A percentile compares a stretch with the other conserved stretches of the same genome.
These are phyloP conservation scores for Dusona sp. DNA, from an alignment of 2,888 invertebrate genomes.

Conservation along the genomic window DNA sequence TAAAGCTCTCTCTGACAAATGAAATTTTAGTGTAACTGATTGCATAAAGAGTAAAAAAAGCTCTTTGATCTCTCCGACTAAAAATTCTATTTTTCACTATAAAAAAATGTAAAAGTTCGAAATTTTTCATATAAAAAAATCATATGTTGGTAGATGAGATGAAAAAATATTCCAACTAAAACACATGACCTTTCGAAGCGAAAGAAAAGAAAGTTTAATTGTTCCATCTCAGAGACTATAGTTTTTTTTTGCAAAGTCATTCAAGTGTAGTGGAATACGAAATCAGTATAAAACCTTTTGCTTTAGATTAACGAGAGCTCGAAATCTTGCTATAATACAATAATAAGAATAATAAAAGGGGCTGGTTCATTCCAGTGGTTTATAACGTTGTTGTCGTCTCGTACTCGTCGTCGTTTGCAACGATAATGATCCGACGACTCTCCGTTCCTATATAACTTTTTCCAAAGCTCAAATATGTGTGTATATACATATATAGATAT, in stretches of 20 bases:
- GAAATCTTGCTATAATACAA: slow-evolving; percentile 5
- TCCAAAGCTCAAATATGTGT: not conserved
- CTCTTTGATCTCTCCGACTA: not conserved
- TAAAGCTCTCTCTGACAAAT: not conserved
- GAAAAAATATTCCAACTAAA: not conserved
- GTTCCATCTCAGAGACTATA: too few relatives aligned
- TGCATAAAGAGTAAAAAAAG: not conserved
- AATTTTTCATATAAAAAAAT: not conserved
- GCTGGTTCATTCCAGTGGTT: slow-evolving; percentile 30
- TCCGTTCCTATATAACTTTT: slow-evolving; percentile 23
- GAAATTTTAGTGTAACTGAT: not conserved
- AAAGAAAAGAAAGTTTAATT: not conserved
- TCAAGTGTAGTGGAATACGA: not conserved
- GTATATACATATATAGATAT: not conserved
- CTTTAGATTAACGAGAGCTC: slow-evolving; percentile 25
- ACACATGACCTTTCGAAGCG: not conserved
- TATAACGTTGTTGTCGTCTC: slow-evolving; percentile 50
- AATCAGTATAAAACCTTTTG: slow-evolving; percentile 43
- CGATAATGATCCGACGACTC: slow-evolving; percentile 65
- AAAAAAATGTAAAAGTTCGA: not conserved
- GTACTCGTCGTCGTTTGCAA: slow-evolving; percentile 26
- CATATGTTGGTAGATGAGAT: not conserved
- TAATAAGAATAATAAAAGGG: slow-evolving; percentile 33
- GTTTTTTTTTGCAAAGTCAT: not conserved
- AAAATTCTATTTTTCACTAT: not conserved